Evolutionary conservation across 1,140 invertebrate species (phyloP), one percentile per base, ranked within the genome.

Genomic region (Diachasma alloeum): DNA sequence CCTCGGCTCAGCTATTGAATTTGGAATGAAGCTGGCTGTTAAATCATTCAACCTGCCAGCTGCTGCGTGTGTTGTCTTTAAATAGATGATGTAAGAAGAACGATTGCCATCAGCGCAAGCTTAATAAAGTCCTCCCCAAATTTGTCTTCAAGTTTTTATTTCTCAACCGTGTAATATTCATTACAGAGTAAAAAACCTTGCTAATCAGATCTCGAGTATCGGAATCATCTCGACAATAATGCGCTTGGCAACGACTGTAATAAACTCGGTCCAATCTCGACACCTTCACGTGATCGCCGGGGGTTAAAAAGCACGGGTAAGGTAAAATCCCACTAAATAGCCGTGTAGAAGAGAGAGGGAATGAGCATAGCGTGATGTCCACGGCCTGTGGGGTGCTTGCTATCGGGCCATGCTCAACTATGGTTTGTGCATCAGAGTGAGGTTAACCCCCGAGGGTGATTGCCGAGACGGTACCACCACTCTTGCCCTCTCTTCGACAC

Each of bases 381-480:
- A 72, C 11, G 59, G 59, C 4, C 22, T 63, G 59, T 44, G 44
- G 39, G 70, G 70, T 39, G 31, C 72, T 74, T 39, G 31, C 72
- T 74, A 74, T 74, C 72, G 59, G 56, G 19, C 24, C 10, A 19
- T 31, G 19, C 13, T 26, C 15, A 26, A 74, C 17, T 69, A 69
- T 69, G 68, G 74, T 46, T 75, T 70, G 63, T 74, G 59, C 63
- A 67, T 48, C 56, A 74, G 48, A 31, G 59, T 63, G 72, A 44
- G 76, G 72, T 70, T 36, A 59, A 75, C 67, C 48, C 71, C 69
- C 10, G 59, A 68, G 71, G 74, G 44, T 66, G 46, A 73, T 66
- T 72, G 37, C 46, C 67, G 70, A 77, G 75, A 71, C 67, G 79
- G 79, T 80, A 80, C 79, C 74, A 80, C 74, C 76, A 68, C 71